These are phyloP conservation scores for Taphrorychus bicolor DNA, from an alignment of 2,888 invertebrate species.

Conservation along the genomic window DNA sequence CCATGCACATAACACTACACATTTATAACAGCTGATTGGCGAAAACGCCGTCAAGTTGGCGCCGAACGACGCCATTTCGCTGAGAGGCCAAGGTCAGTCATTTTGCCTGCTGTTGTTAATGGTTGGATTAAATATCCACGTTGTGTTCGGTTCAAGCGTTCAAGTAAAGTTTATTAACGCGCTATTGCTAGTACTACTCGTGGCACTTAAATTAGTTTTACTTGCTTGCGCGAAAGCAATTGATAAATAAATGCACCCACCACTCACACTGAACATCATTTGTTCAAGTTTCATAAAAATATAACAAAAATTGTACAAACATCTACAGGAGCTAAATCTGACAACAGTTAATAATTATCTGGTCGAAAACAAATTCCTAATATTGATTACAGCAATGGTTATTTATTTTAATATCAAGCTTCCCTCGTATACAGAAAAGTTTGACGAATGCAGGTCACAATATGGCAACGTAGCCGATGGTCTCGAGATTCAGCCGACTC, in stretches of 20 bases:
- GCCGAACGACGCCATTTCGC: slow-evolving; percentile 40
- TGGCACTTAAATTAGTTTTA: too few relatives aligned
- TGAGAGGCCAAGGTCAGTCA: slow-evolving; percentile 38
- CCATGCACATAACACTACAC: slow-evolving; percentile 33
- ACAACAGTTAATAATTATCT: too few relatives aligned
- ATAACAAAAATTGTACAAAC: too few relatives aligned
- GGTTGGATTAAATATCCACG: background rate
- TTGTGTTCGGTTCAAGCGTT: too few relatives aligned
- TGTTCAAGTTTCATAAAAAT: too few relatives aligned
- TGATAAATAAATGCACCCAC: too few relatives aligned
- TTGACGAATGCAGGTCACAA: background rate
- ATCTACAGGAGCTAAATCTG: too few relatives aligned
- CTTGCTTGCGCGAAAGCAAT: too few relatives aligned
- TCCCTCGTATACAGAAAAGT: background rate
- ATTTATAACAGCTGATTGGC: slow-evolving; percentile 40
- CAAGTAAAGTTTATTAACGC: too few relatives aligned
- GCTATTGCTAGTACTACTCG: too few relatives aligned
- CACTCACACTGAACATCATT: too few relatives aligned
- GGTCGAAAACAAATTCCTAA: too few relatives aligned
- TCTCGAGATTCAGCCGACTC: slow-evolving; percentile 15
- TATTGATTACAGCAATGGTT: background rate
- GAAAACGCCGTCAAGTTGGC: slow-evolving; percentile 37
- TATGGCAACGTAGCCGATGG: slow-evolving; percentile 15
- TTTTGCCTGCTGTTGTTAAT: slow-evolving; percentile 3
- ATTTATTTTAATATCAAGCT: background rate